These are phyloP conservation scores for Conchocele bisecta DNA, from an alignment of 2,888 invertebrate species.

Conservation along the genomic window DNA sequence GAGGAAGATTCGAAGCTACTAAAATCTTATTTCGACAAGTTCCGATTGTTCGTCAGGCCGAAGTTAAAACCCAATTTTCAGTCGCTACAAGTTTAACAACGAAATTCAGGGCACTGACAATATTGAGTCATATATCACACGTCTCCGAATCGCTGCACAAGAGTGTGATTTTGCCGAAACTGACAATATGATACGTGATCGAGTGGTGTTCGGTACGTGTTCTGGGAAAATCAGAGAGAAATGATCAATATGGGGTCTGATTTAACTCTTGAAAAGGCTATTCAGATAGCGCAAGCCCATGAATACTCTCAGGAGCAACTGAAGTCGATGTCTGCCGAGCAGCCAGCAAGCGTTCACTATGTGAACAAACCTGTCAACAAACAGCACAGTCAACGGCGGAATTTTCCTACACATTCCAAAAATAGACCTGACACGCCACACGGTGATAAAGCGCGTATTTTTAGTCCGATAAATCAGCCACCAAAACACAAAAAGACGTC, in stretches of 20 bases:
- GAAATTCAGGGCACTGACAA: conserved; percentile 8
- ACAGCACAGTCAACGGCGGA: too few species aligned
- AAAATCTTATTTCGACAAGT: conserved; percentile 9
- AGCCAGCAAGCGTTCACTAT: too few species aligned
- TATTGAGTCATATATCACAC: conserved; percentile 23
- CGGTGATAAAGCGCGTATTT: too few species aligned
- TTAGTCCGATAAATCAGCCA: too few species aligned
- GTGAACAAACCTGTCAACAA: too few species aligned
- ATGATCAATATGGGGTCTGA: conserved; percentile 14
- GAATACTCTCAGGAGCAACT: conserved; percentile 28
- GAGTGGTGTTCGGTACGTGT: conserved; percentile 16
- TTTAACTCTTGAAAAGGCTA: conserved; percentile 30
- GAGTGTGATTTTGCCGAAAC: conserved; percentile 16
- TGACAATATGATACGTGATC: conserved; percentile 28
- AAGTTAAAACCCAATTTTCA: conserved; percentile 36
- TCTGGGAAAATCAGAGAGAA: conserved; percentile 25
- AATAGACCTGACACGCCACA: too few species aligned
- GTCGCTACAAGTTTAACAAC: conserved; percentile 27
- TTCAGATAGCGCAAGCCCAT: conserved; percentile 18
- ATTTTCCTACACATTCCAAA: too few species aligned
- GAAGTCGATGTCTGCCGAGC: conserved; percentile 18
- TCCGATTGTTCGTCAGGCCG: conserved; percentile 19
- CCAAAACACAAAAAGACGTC: too few species aligned
- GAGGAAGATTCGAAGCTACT: conserved; percentile 19
- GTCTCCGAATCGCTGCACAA: background rate